Evolutionary conservation across 2,113 vertebrate genomes (phyloP).

Genomic region (Ahaetulla prasina): DNA sequence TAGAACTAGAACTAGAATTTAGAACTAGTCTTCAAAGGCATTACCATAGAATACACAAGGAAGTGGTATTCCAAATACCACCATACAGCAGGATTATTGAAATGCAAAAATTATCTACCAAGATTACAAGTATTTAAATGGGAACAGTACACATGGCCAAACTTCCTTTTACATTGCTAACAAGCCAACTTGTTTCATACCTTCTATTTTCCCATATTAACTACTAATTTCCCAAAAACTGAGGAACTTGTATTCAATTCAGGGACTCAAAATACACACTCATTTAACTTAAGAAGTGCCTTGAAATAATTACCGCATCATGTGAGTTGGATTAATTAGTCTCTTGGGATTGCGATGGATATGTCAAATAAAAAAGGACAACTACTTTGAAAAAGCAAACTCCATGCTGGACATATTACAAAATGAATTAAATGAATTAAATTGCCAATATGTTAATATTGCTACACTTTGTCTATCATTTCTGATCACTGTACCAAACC

Average conservation of each 20-base stretch:
- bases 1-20: no score
- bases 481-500: background rate
- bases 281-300: background rate
- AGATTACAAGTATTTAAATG: background rate
- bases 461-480: background rate
- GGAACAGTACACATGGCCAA: background rate
- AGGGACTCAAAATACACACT: background rate
- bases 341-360: background rate
- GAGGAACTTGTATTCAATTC: background rate
- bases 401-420: background rate
- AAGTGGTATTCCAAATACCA: background rate
- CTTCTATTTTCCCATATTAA: background rate
- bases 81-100: background rate
- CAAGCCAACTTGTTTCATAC: background rate
- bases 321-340: background rate
- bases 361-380: background rate
- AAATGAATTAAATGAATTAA: background rate
- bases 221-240: background rate
- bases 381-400: background rate
- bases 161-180: background rate
- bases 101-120: background rate
- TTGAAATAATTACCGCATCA: background rate
- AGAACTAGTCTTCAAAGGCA: background rate
- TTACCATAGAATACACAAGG: background rate
- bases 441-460: background rate